Base-by-base conservation (phyloP, 1,140 invertebrate genomes). In the Pachypsylla venusta region DNA sequence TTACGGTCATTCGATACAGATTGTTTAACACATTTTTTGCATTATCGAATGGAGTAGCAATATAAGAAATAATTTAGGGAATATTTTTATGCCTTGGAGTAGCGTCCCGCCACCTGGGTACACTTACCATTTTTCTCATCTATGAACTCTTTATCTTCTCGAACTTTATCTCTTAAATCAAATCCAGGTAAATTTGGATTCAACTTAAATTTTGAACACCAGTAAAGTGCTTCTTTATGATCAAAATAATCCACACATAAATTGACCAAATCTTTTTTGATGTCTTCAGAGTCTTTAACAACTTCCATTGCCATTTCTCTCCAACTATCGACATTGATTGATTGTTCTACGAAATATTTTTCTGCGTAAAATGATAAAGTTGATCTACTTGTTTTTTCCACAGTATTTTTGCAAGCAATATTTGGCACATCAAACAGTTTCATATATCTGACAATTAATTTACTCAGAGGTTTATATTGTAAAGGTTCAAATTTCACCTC, bases 301-400 rank as follows among this genome's bases (percentile, higher is more conserved):
- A 48, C 22, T 19, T 48, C 42, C 42, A 48, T n/a, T 19, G 42
- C 42, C 42, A 48, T 48, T 48, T 48, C 42, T 19, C 42, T n/a
- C 42, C 42, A 48, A 19, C 42, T 48, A 10, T 48, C 42, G 7
- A 48, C 5, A n/a, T 48, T 48, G 7, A 48, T 7, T 10, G 42
- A 48, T 48, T 48, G 16, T 3, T 4, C 42, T 5, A 10, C 4
- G 42, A 5, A 48, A 48, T 48, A 48, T 48, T 48, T 48, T 7
- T 48, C 42, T 4, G n/a, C 42, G 4, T 19, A 4, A 22, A 48
- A 48, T n/a, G 7, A 7, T 4, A 48, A 22, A 48, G 42, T 5
- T 5, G 5, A 7, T 19, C 22, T 48, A n/a, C 22, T n/a, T 19
- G 16, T 48, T 7, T 48, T 48, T 7, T 3, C 42, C 42, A 48